Percentiles rank a stretch among this genome's conserved stretches.
Conservation (phyloP, 2,113 vertebrate species). For the Sturnira hondurensis region DNA sequence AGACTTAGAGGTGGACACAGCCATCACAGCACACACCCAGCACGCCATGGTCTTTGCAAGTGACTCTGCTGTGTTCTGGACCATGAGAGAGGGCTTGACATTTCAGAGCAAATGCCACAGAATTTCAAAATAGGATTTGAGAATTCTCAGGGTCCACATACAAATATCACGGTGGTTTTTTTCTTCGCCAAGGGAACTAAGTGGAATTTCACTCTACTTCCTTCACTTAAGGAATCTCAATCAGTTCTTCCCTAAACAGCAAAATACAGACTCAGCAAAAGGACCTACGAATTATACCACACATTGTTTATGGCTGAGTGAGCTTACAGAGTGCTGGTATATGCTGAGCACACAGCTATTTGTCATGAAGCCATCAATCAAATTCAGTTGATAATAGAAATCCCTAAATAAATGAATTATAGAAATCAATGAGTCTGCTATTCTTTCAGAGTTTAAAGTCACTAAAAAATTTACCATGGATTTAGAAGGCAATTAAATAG, state of each 20-base stretch:
- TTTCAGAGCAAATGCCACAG: slow-evolving; percentile 14
- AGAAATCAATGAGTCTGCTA: slow-evolving; percentile 75
- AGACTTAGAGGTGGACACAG: background rate
- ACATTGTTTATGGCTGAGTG: slow-evolving; percentile 66
- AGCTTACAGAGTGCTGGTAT: background rate
- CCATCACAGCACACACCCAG: background rate
- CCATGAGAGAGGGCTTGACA: background rate
- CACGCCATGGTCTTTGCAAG: background rate
- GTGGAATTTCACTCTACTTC: slow-evolving; percentile 16
- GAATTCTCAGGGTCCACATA: background rate
- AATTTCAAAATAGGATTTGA: background rate
- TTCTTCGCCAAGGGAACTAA: background rate
- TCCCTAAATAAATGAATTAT: slow-evolving; percentile 76
- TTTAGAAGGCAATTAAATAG: slow-evolving; percentile 68
- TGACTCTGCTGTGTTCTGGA: background rate
- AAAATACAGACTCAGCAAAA: slow-evolving; percentile 61
- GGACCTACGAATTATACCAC: slow-evolving; percentile 52
- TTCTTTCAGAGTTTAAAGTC: slow-evolving; percentile 73
- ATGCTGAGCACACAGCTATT: slow-evolving; percentile 71
- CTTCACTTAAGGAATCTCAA: slow-evolving; percentile 50
- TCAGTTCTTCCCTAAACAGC: slow-evolving; percentile 46
- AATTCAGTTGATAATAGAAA: slow-evolving; percentile 74
- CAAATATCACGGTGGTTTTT: background rate
- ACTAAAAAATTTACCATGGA: slow-evolving; percentile 64
- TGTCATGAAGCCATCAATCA: slow-evolving; percentile 75